Evolutionary conservation across 2,113 vertebrate species (phyloP), one percentile per base, ranked within the genome.

Genomic region (Gallinago undulata): DNA sequence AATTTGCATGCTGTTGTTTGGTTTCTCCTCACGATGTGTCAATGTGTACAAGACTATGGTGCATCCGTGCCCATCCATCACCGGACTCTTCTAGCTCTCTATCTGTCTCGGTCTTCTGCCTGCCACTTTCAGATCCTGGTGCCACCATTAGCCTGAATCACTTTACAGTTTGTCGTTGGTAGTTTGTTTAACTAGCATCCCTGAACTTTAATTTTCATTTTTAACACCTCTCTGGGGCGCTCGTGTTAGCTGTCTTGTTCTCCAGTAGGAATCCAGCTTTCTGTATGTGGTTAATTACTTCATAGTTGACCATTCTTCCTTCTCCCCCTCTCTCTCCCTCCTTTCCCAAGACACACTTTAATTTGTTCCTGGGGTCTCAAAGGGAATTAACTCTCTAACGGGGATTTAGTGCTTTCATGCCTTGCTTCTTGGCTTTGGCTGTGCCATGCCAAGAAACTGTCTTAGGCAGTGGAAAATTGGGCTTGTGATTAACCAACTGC

Each of bases 401-500:
- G 98, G 98, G 98, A 96, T 97, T 97, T 98, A 97, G 94, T 97
- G 92, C 98, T 97, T 96, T 98, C 98, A 97, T 98, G 95, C 98
- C 98, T 96, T 98, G 98, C 98, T 98, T 98, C 98, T 98, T 98
- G 98, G 98, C 98, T 98, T 94, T 97, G 98, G 97, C 97, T 98
- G 93, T 87, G 93, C 99, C 98, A 98, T 96, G 97, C 98, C 98
- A 98, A 98, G 98, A 98, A 98, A 97, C 98, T 98, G 96, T 97
- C 98, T 97, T 92, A 98, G 98, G 98, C 98, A 96, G 97, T 66
- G 98, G 98, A 99, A 96, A 98, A 98, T 99, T 98, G 98, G 99
- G 99, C 99, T 99, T 98, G 97, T 99, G 98, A 99, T 99, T 99
- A 99, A 99, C 99, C 99, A 98, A 98, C 98, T 99, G 99, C 99